A percentile compares a stretch with the other conserved stretches of the same genome.
Evolutionary conservation across 2,888 invertebrate species (phyloP).

Genomic region (Adineta ricciae): DNA sequence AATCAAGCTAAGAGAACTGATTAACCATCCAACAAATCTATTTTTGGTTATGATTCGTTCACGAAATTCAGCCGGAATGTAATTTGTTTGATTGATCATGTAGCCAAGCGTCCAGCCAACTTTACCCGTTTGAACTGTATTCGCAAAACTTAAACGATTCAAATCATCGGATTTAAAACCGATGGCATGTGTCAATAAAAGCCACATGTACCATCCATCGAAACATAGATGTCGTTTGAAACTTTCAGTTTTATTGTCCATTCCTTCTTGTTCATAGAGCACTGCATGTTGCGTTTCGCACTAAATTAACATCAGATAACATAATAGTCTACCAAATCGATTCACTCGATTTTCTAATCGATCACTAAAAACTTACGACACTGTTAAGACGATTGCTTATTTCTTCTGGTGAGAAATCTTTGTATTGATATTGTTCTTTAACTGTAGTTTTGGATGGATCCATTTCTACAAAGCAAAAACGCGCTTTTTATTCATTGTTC

Average conservation of each 20-base stretch:
- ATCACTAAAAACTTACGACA: background rate
- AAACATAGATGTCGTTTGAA: background rate
- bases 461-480: background rate
- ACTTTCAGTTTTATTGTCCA: background rate
- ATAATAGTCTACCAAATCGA: no score
- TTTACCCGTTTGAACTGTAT: background rate
- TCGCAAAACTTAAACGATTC: background rate
- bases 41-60: background rate
- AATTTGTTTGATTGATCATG: constrained; percentile 22
- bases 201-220: background rate
- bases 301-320: background rate
- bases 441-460: background rate
- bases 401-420: background rate
- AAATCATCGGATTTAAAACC: background rate
- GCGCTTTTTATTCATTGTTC: background rate
- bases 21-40: background rate
- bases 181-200: background rate
- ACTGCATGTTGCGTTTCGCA: background rate
- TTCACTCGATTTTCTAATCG: no score
- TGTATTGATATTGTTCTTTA: background rate
- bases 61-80: background rate
- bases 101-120: background rate
- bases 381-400: background rate
- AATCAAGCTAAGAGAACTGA: background rate
- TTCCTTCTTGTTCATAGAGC: background rate